Evolutionary conservation across 2,113 vertebrate species (phyloP).

Genomic region (Acinonyx jubatus): DNA sequence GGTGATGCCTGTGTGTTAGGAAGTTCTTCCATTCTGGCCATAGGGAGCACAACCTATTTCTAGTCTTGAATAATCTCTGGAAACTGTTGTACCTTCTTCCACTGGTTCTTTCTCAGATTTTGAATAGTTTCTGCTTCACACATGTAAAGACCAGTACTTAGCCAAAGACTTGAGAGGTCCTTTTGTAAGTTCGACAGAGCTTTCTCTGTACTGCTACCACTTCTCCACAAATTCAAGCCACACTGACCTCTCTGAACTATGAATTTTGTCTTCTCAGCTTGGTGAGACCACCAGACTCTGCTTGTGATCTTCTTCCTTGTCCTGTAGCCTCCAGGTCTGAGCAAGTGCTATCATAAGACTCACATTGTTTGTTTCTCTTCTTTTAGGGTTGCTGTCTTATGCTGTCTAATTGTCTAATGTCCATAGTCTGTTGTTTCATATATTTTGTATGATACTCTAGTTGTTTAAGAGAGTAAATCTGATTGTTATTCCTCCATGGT

Average conservation of each 20-base stretch:
- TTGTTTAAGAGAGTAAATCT: constrained; percentile 45
- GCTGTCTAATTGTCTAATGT: background rate
- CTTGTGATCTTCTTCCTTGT: background rate
- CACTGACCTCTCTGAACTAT: background rate
- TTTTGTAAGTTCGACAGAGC: background rate
- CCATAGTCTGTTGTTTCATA: background rate
- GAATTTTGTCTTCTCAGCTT: background rate
- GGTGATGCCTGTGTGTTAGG: background rate
- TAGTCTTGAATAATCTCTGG: background rate
- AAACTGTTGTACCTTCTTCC: background rate
- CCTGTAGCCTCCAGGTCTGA: background rate
- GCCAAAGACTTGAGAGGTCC: background rate
- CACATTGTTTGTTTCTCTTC: background rate
- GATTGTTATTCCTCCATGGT: background rate
- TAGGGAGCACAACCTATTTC: background rate
- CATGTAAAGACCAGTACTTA: background rate
- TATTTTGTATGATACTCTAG: constrained; percentile 3
- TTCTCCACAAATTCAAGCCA: background rate
- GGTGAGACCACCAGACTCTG: background rate
- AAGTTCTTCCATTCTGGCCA: background rate
- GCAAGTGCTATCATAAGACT: background rate
- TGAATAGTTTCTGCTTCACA: background rate
- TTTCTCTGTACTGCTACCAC: background rate
- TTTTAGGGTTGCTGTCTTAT: background rate
- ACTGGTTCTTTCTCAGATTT: background rate